Evolutionary conservation across 2,888 invertebrate genomes (phyloP).

Genomic region (Oscheius onirici): DNA sequence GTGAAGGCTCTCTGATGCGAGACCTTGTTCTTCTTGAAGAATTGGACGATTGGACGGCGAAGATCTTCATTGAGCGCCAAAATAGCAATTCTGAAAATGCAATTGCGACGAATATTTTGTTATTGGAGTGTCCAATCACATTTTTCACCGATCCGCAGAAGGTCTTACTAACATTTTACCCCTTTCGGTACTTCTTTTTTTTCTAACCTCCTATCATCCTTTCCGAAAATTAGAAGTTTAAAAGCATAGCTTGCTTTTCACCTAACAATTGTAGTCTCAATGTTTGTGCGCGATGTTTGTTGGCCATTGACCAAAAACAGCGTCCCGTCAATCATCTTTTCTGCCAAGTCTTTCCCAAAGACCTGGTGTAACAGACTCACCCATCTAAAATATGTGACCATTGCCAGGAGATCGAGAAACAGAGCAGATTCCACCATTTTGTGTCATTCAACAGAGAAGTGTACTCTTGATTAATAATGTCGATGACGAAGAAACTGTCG

Average conservation of each 20-base stretch:
- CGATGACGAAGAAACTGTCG: constrained; percentile 15
- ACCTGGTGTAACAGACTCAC: neutral
- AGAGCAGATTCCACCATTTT: constrained; percentile 18
- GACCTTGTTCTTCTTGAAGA: neutral
- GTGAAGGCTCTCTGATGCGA: neutral
- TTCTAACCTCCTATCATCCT: no score
- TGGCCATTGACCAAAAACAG: no score
- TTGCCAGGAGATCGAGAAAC: constrained; percentile 17
- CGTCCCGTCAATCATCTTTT: no score
- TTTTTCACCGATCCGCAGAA: no score
- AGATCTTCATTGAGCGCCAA: constrained; percentile 14
- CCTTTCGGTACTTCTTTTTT: no score
- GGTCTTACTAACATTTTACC: no score
- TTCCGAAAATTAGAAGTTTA: no score
- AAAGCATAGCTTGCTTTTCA: no score
- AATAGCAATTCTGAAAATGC: constrained; percentile 10
- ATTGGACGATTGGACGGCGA: neutral
- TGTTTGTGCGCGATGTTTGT: no score
- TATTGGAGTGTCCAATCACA: no score
- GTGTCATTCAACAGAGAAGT: constrained; percentile 2
- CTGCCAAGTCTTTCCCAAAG: neutral
- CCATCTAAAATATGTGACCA: constrained; percentile 18
- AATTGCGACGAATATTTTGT: no score
- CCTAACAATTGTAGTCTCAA: no score
- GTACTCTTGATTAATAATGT: constrained; percentile 21